Conservation (phyloP, 2,797 vertebrate species). For the Podarcis lilfordi region DNA sequence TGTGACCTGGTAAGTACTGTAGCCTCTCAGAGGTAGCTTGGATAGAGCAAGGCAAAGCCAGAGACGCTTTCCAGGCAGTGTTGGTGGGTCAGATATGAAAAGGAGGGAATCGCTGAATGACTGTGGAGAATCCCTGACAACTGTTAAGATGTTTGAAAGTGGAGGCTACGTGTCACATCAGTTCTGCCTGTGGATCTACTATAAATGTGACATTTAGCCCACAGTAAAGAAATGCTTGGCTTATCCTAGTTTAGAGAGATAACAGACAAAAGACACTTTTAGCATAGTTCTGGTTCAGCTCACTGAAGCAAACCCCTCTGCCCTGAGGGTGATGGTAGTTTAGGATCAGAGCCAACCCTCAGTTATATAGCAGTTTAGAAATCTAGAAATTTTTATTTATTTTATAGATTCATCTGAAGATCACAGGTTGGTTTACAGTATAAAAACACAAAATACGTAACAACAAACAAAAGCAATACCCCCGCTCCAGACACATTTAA, state of each 20-base stretch:
- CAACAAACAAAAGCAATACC: no score
- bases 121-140: not conserved
- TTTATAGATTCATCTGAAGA: no score
- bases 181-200: not conserved
- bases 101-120: no score
- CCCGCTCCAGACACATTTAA: no score
- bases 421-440: no score
- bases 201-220: not conserved
- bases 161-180: not conserved
- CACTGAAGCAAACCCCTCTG: not conserved
- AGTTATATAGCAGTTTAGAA: not conserved
- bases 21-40: no score
- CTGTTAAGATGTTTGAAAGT: not conserved
- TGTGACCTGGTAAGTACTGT: no score
- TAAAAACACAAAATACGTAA: no score
- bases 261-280: conserved; percentile 2
- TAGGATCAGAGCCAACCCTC: not conserved
- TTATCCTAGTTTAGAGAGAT: not conserved
- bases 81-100: no score
- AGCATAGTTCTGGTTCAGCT: not conserved
- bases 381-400: not conserved
- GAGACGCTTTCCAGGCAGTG: no score
- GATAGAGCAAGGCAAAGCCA: no score
- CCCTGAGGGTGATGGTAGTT: not conserved
- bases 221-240: not conserved